phyloP scores from a whole-genome alignment of 2,113 vertebrate genomes.

The Epinephelus fuscoguttatus region DNA sequence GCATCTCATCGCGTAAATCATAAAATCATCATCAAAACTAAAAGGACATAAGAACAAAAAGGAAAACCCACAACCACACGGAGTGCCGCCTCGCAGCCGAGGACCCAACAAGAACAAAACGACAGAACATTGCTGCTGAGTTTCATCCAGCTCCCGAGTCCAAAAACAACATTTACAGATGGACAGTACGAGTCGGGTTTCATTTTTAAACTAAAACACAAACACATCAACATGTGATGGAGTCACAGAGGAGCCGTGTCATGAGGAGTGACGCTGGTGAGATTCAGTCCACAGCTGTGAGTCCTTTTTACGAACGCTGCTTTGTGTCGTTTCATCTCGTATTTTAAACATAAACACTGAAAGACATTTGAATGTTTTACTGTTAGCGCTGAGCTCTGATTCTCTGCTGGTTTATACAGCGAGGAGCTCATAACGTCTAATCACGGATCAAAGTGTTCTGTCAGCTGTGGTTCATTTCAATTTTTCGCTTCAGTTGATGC shows the following conservation, averaged over 20 bases:
- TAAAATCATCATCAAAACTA: slow-evolving; percentile 14
- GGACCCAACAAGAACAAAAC: not conserved
- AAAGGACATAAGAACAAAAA: slow-evolving; percentile 9
- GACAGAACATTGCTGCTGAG: not conserved
- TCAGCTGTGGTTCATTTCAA: not conserved
- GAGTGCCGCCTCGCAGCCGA: not conserved
- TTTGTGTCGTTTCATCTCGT: not conserved
- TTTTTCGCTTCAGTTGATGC: not conserved
- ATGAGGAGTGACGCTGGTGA: slow-evolving; percentile 5
- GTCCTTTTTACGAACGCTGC: not conserved
- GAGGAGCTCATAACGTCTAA: no score
- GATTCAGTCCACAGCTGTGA: not conserved
- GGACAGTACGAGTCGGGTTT: slow-evolving; percentile 7
- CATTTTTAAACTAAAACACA: not conserved
- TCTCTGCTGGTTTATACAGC: no score
- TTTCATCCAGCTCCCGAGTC: not conserved
- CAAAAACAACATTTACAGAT: not conserved
- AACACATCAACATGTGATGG: not conserved
- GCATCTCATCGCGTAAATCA: slow-evolving; percentile 34
- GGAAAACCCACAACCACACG: slow-evolving; percentile 1
- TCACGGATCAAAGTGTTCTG: not conserved
- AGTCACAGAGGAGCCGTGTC: not conserved
- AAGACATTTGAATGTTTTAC: no score
- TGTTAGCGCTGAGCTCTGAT: not conserved
- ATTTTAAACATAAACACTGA: not conserved